phyloP scores from a whole-genome alignment of 2,113 vertebrate genomes.

The Daubentonia madagascariensis region DNA sequence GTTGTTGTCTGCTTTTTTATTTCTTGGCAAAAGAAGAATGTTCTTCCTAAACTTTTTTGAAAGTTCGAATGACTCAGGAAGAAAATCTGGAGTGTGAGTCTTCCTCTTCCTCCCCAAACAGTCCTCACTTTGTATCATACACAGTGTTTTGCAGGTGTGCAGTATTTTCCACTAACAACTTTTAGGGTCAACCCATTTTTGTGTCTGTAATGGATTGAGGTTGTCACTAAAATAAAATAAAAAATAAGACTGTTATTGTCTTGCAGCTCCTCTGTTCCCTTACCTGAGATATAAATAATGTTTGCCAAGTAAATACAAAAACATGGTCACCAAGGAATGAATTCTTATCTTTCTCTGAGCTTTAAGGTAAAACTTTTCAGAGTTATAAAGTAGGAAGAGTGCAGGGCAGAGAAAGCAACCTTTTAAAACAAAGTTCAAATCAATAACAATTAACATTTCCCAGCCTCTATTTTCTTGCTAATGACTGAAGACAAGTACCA shows the following conservation, averaged over 20 bases:
- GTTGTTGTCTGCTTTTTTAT: neutral
- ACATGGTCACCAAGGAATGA: neutral
- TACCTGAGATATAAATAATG: constrained; percentile 43
- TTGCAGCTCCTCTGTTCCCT: neutral
- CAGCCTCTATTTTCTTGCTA: constrained; percentile 63
- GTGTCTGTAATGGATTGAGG: neutral
- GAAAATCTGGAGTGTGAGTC: neutral
- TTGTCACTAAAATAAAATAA: constrained; percentile 35
- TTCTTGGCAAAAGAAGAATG: neutral
- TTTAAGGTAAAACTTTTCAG: constrained; percentile 40
- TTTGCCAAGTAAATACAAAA: constrained; percentile 30
- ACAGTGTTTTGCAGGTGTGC: neutral
- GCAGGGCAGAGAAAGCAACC: constrained; percentile 23
- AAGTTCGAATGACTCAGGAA: constrained; percentile 21
- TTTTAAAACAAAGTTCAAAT: constrained; percentile 69
- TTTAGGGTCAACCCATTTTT: neutral
- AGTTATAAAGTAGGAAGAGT: neutral
- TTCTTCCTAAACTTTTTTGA: neutral
- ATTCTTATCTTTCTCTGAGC: neutral
- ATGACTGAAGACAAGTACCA: constrained; percentile 70
- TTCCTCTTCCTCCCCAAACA: neutral
- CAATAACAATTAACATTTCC: constrained; percentile 66
- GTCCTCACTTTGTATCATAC: neutral
- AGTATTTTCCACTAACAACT: neutral
- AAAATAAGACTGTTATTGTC: neutral